Base-by-base conservation (phyloP, 92 coral and sea anemone genomes). In the Palythoa heliodiscus region DNA sequence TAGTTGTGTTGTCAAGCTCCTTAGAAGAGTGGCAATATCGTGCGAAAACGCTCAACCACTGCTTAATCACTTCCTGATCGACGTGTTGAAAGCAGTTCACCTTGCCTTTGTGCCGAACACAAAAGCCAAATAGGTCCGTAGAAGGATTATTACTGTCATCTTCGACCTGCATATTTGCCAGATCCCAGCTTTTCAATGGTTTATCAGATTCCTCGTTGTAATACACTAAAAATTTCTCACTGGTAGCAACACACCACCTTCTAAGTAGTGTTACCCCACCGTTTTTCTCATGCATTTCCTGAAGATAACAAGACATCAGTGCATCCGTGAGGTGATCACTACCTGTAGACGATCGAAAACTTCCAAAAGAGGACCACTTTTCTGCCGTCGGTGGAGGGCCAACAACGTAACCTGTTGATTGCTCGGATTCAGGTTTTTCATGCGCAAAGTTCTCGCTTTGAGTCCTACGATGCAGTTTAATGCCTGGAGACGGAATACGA, bases 201-300 rank as follows among this genome's bases (percentile, higher is more conserved):
- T 84, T 86, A 40, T 69, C 87, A 0, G 92, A 72, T 63, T 95
- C 92, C 69, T 91, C 93, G 52, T 92, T 91, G 64, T 90, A 95
- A 60, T 86, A 97, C 16, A 89, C 91, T 25, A 84, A 71, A 37
- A 97, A 94, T 57, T 87, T 86, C 88, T 95, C 96, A 74, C 93
- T 94, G 0, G 93, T 95, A 16, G 91, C 97, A 7, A 90, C 91
- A 35, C 99, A 97, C 99, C 99, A 97, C 35, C 95, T 88, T 0
- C 92, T 92, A 70, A 91, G 75, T n/a, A 77, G 72, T n/a, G 93
- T 91, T 1, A 87, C 77, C 17, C 90, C 92, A 9, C 90, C 91
- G 13, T 75, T 60, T 20, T 86, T 76, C 55, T 82, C 89, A n/a
- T 79, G 95, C 55, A 90, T 80, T 52, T 94, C 95, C 53, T 94